A percentile compares a stretch with the other conserved stretches of the same genome.
phyloP scores from a whole-genome alignment of 2,888 invertebrate genomes.

The Trisateles emortualis region DNA sequence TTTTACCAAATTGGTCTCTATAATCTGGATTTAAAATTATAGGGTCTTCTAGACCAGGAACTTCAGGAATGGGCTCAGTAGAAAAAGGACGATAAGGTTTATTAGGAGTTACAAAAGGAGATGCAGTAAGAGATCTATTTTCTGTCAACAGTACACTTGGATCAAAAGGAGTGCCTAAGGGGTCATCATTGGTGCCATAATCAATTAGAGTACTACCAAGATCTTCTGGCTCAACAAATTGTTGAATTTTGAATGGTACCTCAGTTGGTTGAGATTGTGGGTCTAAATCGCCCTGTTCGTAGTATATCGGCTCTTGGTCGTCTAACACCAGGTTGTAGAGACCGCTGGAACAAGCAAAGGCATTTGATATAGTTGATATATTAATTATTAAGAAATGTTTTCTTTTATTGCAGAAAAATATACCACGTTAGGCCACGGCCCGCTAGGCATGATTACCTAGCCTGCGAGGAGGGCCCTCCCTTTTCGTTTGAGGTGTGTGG shows the following conservation, averaged over 20 bases:
- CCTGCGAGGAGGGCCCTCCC: too few relatives aligned
- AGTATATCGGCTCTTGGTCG: conserved; percentile 73
- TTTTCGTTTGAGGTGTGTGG: too few relatives aligned
- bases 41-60: conserved; percentile 73
- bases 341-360: conserved; percentile 65
- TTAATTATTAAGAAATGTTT: too few relatives aligned
- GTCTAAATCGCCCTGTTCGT: conserved; percentile 76
- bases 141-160: conserved; percentile 27
- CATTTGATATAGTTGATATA: background rate
- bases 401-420: background rate
- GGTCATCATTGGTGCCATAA: conserved; percentile 1
- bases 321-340: conserved; percentile 79
- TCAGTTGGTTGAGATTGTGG: conserved; percentile 75
- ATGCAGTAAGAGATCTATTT: conserved; percentile 62
- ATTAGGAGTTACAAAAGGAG: conserved; percentile 59
- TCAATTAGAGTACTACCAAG: conserved; percentile 34
- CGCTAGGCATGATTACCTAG: too few relatives aligned
- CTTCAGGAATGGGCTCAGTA: conserved; percentile 63
- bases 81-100: conserved; percentile 76
- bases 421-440: too few relatives aligned
- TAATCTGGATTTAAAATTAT: conserved; percentile 73
- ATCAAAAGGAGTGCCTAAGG: conserved; percentile 15
- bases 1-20: conserved; percentile 63
- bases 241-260: conserved; percentile 66
- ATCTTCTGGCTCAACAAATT: conserved; percentile 52